phyloP scores from a whole-genome alignment of 2,888 invertebrate species.

The Theristus sp. region DNA sequence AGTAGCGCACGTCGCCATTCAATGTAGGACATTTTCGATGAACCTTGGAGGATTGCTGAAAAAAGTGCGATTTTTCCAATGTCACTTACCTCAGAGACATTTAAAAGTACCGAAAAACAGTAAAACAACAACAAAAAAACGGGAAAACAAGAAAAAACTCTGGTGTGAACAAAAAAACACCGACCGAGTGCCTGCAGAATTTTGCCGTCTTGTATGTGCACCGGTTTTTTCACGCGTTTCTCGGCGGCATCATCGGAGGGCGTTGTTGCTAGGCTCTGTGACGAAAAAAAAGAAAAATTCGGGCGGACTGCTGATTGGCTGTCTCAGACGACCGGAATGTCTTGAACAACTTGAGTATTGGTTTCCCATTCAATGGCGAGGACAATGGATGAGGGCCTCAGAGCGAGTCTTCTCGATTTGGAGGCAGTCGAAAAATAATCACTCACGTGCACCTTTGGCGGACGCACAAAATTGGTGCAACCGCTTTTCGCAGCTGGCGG shows the following conservation, averaged over 20 bases:
- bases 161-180: neutral
- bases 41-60: conserved; percentile 37
- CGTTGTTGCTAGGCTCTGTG: neutral
- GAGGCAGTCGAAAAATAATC: too few relatives aligned
- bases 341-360: neutral
- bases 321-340: too few relatives aligned
- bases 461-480: too few relatives aligned
- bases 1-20: conserved; percentile 53
- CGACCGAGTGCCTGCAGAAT: conserved; percentile 13
- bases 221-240: conserved; percentile 27
- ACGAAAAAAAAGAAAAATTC: too few relatives aligned
- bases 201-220: conserved; percentile 17
- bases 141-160: neutral
- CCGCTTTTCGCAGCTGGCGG: too few relatives aligned
- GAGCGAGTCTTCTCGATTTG: too few relatives aligned
- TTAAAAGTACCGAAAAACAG: too few relatives aligned
- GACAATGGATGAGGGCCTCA: too few relatives aligned
- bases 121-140: too few relatives aligned
- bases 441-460: too few relatives aligned
- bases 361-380: too few relatives aligned
- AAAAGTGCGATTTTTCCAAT: neutral
- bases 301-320: neutral
- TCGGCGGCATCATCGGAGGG: neutral
- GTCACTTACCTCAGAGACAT: too few relatives aligned
- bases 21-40: conserved; percentile 35